Evolutionary conservation across 2,113 vertebrate genomes (phyloP), one percentile per base, ranked within the genome.

Genomic region (Typhlomys cinereus): DNA sequence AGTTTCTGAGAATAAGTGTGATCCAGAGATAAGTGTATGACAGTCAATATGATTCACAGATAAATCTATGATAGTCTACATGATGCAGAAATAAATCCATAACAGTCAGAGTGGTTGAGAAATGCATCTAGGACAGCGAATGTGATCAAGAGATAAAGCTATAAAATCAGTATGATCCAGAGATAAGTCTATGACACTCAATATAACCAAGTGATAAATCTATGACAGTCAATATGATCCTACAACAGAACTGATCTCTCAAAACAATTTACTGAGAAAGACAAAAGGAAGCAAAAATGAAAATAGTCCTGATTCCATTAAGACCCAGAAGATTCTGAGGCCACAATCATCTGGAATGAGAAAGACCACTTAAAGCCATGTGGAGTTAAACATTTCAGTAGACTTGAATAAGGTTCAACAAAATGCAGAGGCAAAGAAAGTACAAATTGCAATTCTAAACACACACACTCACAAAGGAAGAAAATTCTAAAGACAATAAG

Each of bases 331-430:
- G n/a, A 79, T 44, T 31, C 21, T 70, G 39, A 88, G 8, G 11
- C 89, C 69, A 66, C 75, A 67, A 44, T 4, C 11, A 50, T 39
- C 36, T 91, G 7, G 27, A 66, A 90, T 39, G 54, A 66, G 64
- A 90, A 94, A 84, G 13, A 52, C n/a, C 44, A 2, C 31, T 34
- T 87, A 69, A 80, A 94, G 29, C 20, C n/a, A 50, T 10, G 31
- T 57, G 23, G 4, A 25, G 34, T 83, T 61, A 80, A 70, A 74
- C 21, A 23, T 27, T 83, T 86, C 7, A 70, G 10, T 15, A 93
- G n/a, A 89, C 50, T 76, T 12, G 34, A 79, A 64, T 82, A 87
- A 89, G 89, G 23, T 44, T 88, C 48, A 93, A 41, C n/a, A 93
- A 86, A 93, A 73, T 81, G 5, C 3, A 71, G 4, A 67, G 9